Conservation (phyloP, 2,797 vertebrate genomes). For the Enteromius afrohamiltoni region DNA sequence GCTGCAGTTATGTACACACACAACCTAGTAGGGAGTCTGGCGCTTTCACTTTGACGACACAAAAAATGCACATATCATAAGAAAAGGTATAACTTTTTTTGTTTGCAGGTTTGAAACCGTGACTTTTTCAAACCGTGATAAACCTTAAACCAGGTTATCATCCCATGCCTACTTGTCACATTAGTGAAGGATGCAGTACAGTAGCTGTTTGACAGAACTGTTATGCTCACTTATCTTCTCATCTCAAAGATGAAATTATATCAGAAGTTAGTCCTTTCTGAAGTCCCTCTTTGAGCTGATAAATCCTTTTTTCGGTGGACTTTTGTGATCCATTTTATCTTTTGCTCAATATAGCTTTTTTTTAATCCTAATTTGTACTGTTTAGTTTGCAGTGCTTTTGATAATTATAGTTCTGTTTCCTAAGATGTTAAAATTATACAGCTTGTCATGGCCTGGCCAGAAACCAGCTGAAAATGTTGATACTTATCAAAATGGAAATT, state of each 20-base stretch:
- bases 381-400: neutral
- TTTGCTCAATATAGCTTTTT: neutral
- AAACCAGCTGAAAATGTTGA: conserved; percentile 31
- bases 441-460: conserved; percentile 1
- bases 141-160: no score
- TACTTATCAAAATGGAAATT: conserved; percentile 42
- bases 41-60: no score
- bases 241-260: neutral
- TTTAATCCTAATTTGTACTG: neutral
- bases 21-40: no score
- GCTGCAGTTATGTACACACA: no score
- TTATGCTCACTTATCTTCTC: neutral
- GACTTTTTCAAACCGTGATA: no score
- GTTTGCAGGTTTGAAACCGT: no score
- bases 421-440: conserved; percentile 24
- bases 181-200: conserved; percentile 9
- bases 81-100: no score
- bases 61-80: no score
- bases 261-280: neutral
- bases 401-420: neutral
- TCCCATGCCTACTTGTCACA: neutral
- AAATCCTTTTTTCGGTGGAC: neutral
- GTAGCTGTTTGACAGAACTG: conserved; percentile 6
- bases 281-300: neutral
- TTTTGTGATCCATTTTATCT: neutral